Conservation (phyloP, 2,888 invertebrate species). For the Metacarcinus magister region DNA sequence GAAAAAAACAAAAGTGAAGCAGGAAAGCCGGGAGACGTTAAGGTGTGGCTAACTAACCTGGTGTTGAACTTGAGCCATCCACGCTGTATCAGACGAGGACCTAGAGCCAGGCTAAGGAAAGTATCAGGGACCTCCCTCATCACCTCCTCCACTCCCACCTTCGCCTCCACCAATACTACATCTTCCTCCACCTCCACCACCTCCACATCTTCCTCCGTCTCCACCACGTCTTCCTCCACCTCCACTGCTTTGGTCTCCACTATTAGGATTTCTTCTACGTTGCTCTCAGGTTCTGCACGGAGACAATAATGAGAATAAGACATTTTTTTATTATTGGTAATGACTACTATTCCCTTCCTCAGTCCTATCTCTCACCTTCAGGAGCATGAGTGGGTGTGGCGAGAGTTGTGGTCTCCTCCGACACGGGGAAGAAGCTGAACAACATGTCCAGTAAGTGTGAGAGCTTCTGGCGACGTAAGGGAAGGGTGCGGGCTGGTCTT, state of each 20-base stretch:
- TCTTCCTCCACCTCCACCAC: background rate
- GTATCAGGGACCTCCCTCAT: constrained; percentile 64
- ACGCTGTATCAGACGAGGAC: constrained; percentile 62
- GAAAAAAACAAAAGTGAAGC: background rate
- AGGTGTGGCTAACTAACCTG: background rate
- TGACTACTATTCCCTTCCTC: background rate
- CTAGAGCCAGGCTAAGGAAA: constrained; percentile 65
- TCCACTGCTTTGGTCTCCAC: background rate
- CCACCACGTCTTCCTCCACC: background rate
- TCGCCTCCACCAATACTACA: background rate
- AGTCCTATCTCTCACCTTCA: background rate
- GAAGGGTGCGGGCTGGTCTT: background rate
- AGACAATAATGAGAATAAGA: background rate
- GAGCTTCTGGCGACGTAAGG: background rate
- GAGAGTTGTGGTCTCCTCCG: background rate
- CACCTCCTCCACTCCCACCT: constrained; percentile 52
- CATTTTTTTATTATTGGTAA: too few relatives aligned
- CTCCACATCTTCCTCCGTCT: constrained; percentile 15
- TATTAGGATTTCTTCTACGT: background rate
- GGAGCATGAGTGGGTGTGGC: background rate
- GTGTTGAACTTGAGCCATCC: constrained; percentile 65
- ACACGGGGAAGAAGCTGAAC: background rate
- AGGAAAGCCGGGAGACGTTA: background rate
- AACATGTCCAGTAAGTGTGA: background rate
- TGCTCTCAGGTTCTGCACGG: background rate